These are phyloP conservation scores for Pachypanchax playfairii DNA, from an alignment of 2,113 vertebrate species.

Conservation along the genomic window DNA sequence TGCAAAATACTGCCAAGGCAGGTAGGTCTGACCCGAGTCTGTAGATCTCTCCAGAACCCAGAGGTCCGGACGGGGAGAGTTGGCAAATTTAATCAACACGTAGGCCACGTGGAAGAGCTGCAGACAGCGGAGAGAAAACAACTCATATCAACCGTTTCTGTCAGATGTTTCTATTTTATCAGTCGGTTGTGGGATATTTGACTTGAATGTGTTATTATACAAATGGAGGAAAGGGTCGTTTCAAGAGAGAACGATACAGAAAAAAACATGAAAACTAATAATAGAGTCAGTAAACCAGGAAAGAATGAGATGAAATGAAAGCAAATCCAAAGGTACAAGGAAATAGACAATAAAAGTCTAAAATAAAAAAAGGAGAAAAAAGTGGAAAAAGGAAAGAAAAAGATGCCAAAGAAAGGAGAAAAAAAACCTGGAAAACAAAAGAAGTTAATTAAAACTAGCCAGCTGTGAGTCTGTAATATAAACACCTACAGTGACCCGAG, in stretches of 20 bases:
- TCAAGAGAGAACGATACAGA: neutral
- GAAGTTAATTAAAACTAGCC: neutral
- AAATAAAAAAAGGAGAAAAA: no score
- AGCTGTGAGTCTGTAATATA: no score
- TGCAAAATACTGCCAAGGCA: constrained; percentile 96
- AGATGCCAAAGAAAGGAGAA: no score
- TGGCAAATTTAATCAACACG: constrained; percentile 96
- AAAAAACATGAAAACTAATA: neutral
- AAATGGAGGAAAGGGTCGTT: no score
- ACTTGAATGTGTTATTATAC: no score
- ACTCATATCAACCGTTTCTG: no score
- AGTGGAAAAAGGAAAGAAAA: neutral
- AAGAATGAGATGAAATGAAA: neutral
- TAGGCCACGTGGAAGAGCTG: constrained; percentile 98
- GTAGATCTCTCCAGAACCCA: constrained; percentile 95
- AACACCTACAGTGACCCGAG: no score
- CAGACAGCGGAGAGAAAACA: constrained; percentile 36
- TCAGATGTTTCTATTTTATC: no score
- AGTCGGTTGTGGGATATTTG: no score
- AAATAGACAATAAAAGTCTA: neutral
- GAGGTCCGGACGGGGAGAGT: constrained; percentile 95
- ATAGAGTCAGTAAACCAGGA: neutral
- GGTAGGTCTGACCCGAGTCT: constrained; percentile 90
- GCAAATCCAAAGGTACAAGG: neutral
- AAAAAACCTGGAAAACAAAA: neutral